Base-by-base conservation (phyloP, 2,888 invertebrate genomes). In the Barypeithes pellucidus region DNA sequence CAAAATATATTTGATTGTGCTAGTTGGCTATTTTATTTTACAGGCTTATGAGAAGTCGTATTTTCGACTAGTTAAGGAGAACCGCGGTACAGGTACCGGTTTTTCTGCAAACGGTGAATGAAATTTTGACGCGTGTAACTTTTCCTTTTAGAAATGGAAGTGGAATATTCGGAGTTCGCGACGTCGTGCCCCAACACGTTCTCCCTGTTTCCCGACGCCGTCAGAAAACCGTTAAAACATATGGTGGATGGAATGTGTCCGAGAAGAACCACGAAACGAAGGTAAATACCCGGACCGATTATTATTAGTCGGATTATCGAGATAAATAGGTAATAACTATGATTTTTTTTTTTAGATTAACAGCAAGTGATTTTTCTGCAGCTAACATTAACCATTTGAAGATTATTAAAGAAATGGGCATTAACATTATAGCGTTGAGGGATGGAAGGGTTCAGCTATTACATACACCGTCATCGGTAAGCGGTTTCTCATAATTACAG, bases 371-470 rank as follows among this genome's bases (percentile, higher is more conserved):
- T 77, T 93, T 94, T 82, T 92, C 91, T 81, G 88, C 88, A 75
- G 82, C 91, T 80, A 97, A 98, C 88, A 90, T 94, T 68, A 93
- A 96, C 67, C 98, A 99, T 88, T 86, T 97, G 79, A 92, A 91
- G 84, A 90, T 95, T 77, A 90, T 99, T 77, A 91, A 93, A 72
- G 93, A 95, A 84, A 98, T 99, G 97, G 99, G 99, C 75, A 98
- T 99, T 82, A 93, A 94, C 69, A 93, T 98, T 80, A 89, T 96
- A 75, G 94, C 95, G 0, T 88, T 96, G 83, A 90, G 92, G 14
- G 97, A 98, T 85, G 98, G 98, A 59, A 88, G 96, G 76, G 93
- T 99, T 74, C 97, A 98, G 85, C 89, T 99, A 70, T 90, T 97
- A 65, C 98, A 99, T 85, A 93, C 95, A 57, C 94, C 93, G 81